Evolutionary conservation across 2,113 vertebrate genomes (phyloP), one percentile per base, ranked within the genome.

Genomic region (Hippotragus niger): DNA sequence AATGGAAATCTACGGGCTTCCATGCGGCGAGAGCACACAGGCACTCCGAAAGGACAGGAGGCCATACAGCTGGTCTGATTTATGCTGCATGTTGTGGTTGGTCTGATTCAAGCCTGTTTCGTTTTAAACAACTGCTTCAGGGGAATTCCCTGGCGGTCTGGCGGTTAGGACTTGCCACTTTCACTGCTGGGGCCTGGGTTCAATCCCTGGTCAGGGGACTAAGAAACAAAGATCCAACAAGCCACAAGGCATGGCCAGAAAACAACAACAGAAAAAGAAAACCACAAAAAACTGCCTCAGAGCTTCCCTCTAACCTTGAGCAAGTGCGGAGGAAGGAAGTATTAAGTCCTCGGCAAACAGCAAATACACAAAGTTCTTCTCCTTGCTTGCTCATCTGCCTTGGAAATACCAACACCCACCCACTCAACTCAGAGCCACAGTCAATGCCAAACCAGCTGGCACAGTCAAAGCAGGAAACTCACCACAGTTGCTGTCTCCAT

Each of bases 401-500:
- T 40, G 25, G 87, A 95, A 96, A 82, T 78, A 90, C 84, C 88
- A 91, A 88, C 88, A 93, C 76, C 94, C 52, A 52, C 94, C 93
- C 89, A 86, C 85, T 52, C 67, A 78, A 84, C 50, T 29, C 67
- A 78, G 85, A 45, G 25, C 81, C 52, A 71, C 47, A 29, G 7
- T 76, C 90, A 29, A 71, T 14, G 81, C 94, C 94, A 94, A 91
- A 29, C 19, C 52, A n/a, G 67, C 90, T 47, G 88, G 94, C 74
- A 43, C 19, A 6, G 0, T 23, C 60, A 88, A 17, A 16, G 55
- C 33, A 0, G 82, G 16, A 88, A 29, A 97, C 99, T 53, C 98
- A 99, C 99, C 99, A 76, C 99, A 99, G 98, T 99, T 99, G 98
- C 99, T 99, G 91, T 99, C 99, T 12, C 99, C 99, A 0, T 99